Evolutionary conservation across 2,888 invertebrate species (phyloP).

Genomic region (Amiota minor): DNA sequence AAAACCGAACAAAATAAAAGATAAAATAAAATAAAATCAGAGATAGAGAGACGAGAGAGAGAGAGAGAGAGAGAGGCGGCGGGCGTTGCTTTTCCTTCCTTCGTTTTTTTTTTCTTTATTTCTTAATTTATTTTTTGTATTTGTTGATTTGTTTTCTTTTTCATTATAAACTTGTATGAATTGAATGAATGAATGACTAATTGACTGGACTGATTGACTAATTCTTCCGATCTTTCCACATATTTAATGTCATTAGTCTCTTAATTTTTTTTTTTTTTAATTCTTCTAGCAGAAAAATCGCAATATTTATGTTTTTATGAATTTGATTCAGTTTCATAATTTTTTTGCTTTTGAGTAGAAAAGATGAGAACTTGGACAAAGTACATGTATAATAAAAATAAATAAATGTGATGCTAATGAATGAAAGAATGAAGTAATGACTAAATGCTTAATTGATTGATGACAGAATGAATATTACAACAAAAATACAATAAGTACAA

Average conservation of each 20-base stretch:
- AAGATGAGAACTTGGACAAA: not conserved
- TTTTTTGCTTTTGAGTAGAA: not conserved
- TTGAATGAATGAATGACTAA: conserved; percentile 11
- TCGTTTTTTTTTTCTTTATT: not conserved
- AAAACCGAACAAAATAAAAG: conserved; percentile 60
- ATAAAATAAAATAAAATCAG: conserved; percentile 9
- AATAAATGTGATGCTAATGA: not conserved
- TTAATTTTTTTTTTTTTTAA: not conserved
- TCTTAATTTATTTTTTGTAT: no score
- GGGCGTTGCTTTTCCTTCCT: conserved; percentile 17
- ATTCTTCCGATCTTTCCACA: conserved; percentile 6
- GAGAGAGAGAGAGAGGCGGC: conserved; percentile 9
- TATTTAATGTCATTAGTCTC: not conserved
- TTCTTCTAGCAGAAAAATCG: not conserved
- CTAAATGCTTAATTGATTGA: no score
- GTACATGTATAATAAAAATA: not conserved
- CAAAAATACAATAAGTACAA: not conserved
- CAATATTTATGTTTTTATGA: no score
- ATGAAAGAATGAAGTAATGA: not conserved
- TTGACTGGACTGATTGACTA: not conserved
- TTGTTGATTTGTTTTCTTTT: conserved; percentile 9
- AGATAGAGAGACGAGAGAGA: conserved; percentile 29
- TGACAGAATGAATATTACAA: not conserved
- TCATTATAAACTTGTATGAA: conserved; percentile 23
- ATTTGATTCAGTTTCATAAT: not conserved